Evolutionary conservation across 2,888 invertebrate species (phyloP).

Genomic region (Xestobium rufovillosum): DNA sequence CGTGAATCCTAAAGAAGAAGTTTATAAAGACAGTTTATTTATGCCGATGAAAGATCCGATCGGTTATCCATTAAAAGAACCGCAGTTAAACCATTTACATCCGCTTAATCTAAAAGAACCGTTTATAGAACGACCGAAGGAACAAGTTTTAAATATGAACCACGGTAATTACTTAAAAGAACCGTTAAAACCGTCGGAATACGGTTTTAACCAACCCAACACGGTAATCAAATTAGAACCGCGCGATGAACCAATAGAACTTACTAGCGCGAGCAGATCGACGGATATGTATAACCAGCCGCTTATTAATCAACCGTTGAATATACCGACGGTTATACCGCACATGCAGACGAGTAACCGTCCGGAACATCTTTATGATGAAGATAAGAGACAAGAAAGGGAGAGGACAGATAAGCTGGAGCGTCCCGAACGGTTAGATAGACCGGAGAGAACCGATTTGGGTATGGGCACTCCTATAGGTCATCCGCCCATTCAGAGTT

Average conservation of each 20-base stretch:
- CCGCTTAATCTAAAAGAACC: constrained; percentile 19
- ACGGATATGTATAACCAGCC: constrained; percentile 21
- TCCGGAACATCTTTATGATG: constrained; percentile 26
- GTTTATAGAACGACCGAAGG: constrained; percentile 26
- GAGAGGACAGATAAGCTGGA: constrained; percentile 31
- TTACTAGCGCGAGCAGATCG: constrained; percentile 35
- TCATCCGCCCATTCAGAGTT: constrained; percentile 50
- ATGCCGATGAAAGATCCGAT: constrained; percentile 33
- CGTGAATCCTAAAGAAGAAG: constrained; percentile 29
- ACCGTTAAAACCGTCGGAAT: constrained; percentile 21
- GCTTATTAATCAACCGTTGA: constrained; percentile 32
- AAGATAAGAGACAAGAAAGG: constrained; percentile 27
- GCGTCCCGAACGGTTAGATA: constrained; percentile 33
- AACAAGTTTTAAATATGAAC: constrained; percentile 35
- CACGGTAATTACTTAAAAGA: constrained; percentile 31
- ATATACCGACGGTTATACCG: constrained; percentile 38
- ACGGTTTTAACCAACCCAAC: constrained; percentile 19
- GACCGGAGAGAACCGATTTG: constrained; percentile 25
- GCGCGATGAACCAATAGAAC: constrained; percentile 41
- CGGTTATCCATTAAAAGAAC: constrained; percentile 35
- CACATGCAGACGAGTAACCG: constrained; percentile 26
- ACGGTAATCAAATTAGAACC: constrained; percentile 40
- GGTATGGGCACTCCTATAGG: constrained; percentile 40
- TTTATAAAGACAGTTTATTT: constrained; percentile 32
- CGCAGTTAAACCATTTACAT: constrained; percentile 19